These are phyloP conservation scores for Rhagonycha lutea DNA, from an alignment of 2,888 invertebrate species.

Conservation along the genomic window DNA sequence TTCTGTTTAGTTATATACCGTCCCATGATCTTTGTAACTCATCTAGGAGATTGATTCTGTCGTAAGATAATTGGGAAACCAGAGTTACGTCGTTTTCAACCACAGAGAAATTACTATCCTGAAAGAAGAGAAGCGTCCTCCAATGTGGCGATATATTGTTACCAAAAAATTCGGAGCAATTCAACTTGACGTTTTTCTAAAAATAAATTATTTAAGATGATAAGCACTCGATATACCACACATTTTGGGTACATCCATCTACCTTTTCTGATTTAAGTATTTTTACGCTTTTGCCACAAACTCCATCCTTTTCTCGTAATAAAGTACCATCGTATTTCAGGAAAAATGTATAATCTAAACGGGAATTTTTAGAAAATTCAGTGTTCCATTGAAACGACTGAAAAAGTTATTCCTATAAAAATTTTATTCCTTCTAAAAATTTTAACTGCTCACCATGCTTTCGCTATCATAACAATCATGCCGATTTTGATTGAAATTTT, in stretches of 20 bases:
- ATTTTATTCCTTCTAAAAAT: background rate
- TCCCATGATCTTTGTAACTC: background rate
- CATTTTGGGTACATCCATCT: background rate
- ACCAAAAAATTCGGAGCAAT: background rate
- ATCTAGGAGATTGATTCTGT: background rate
- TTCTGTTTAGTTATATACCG: background rate
- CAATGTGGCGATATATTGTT: background rate
- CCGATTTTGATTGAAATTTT: background rate
- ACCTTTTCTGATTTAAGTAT: background rate
- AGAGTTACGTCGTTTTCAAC: background rate
- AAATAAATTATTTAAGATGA: background rate
- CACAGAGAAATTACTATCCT: background rate
- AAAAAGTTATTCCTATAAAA: background rate
- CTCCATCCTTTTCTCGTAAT: background rate
- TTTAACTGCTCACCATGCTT: background rate
- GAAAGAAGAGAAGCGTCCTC: background rate
- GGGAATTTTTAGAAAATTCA: background rate
- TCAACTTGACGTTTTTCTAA: background rate
- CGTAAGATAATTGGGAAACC: background rate
- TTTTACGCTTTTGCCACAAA: background rate
- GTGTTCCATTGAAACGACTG: background rate
- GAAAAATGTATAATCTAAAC: background rate
- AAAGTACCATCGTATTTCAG: background rate
- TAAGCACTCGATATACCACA: no score
- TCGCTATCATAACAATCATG: background rate